phyloP scores from a whole-genome alignment of 2,888 invertebrate species.

The Rhamphomyia laevipes region DNA sequence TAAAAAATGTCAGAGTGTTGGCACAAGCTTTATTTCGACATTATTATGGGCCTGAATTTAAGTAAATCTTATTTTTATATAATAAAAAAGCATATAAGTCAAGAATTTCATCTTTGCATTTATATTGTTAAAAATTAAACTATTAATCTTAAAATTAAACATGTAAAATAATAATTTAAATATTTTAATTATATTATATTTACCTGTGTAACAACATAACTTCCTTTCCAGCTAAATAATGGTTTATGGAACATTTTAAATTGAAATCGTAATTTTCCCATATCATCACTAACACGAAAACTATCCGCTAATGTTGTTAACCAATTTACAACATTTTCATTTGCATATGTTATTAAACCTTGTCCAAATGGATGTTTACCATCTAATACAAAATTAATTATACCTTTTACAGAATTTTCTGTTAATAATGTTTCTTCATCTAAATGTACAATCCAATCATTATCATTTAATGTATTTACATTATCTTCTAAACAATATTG shows the following conservation, averaged over 20 bases:
- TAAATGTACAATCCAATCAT: slow-evolving; percentile 94
- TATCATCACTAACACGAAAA: slow-evolving; percentile 91
- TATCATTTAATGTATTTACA: slow-evolving; percentile 72
- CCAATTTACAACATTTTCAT: slow-evolving; percentile 94
- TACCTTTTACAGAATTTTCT: slow-evolving; percentile 78
- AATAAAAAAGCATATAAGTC: too few species aligned
- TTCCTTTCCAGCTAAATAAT: slow-evolving; percentile 95
- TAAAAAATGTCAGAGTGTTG: too few species aligned
- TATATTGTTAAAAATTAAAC: too few species aligned
- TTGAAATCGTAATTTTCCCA: slow-evolving; percentile 90
- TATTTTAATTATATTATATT: too few species aligned
- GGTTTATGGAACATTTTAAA: slow-evolving; percentile 90
- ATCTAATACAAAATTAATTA: slow-evolving; percentile 88
- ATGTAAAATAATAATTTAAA: too few species aligned
- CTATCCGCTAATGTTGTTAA: slow-evolving; percentile 91
- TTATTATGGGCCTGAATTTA: too few species aligned
- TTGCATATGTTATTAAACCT: slow-evolving; percentile 91
- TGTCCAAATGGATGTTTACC: slow-evolving; percentile 94
- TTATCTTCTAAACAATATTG: slow-evolving; percentile 91
- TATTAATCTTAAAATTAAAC: too few species aligned
- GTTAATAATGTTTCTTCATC: slow-evolving; percentile 94
- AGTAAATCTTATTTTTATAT: too few species aligned
- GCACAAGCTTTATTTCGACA: too few species aligned
- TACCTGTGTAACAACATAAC: slow-evolving; percentile 93
- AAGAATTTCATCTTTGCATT: too few species aligned